Percentiles rank a stretch among this genome's conserved stretches.
These are phyloP conservation scores for Philopedon plagiatum DNA, from an alignment of 2,888 invertebrate genomes.

Conservation along the genomic window DNA sequence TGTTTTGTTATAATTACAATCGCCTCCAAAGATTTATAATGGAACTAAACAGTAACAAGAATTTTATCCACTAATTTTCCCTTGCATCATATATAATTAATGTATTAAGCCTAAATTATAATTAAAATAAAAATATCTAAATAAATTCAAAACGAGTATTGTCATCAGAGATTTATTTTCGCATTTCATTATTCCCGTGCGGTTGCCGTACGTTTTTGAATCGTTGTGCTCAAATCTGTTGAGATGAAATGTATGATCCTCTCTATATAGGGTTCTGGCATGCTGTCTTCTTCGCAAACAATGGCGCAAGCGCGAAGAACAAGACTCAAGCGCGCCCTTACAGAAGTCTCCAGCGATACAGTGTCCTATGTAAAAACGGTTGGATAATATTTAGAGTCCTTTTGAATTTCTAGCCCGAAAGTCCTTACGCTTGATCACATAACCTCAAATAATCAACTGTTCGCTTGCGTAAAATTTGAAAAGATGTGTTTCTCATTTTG, in stretches of 20 bases:
- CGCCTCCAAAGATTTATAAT: too few relatives aligned
- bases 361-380: slow-evolving; percentile 92
- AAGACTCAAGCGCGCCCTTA: slow-evolving; percentile 89
- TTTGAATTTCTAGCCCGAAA: slow-evolving; percentile 60
- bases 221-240: slow-evolving; percentile 40
- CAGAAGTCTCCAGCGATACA: slow-evolving; percentile 90
- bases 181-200: slow-evolving; percentile 39
- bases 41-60: too few relatives aligned
- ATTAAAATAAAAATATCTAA: neutral
- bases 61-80: too few relatives aligned
- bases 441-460: slow-evolving; percentile 57
- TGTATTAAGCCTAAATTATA: neutral
- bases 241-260: slow-evolving; percentile 55
- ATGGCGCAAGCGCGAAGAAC: slow-evolving; percentile 90
- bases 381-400: slow-evolving; percentile 65
- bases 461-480: slow-evolving; percentile 9
- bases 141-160: neutral
- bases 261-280: slow-evolving; percentile 76
- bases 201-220: slow-evolving; percentile 32
- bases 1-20: too few relatives aligned
- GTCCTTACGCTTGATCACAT: slow-evolving; percentile 59
- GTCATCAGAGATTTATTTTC: slow-evolving; percentile 26
- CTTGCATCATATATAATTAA: too few relatives aligned
- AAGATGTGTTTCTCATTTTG: slow-evolving; percentile 33
- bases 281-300: slow-evolving; percentile 92